A percentile compares a stretch with the other conserved stretches of the same genome.
These are phyloP conservation scores for Bombycilla garrulus DNA, from an alignment of 2,113 vertebrate species.

Conservation along the genomic window DNA sequence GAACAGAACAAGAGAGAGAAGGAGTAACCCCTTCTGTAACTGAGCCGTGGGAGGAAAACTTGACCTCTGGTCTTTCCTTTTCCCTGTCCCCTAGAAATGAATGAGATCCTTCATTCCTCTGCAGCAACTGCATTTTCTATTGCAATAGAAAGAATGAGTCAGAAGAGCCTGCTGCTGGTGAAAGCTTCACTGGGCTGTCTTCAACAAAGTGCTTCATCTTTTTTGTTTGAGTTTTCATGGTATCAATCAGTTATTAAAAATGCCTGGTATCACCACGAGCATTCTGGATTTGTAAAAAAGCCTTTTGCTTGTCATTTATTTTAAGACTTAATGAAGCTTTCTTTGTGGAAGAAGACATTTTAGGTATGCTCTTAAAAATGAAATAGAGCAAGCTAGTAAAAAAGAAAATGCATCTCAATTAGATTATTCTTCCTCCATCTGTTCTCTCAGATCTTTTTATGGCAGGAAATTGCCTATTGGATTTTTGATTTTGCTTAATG, in stretches of 20 bases:
- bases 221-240: background rate
- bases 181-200: background rate
- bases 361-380: constrained; percentile 7
- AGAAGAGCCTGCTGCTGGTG: constrained; percentile 24
- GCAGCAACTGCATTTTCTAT: background rate
- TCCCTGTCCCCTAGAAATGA: background rate
- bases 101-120: constrained; percentile 40
- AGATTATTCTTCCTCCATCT: constrained; percentile 48
- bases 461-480: constrained; percentile 55
- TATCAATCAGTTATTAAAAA: background rate
- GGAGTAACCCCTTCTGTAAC: background rate
- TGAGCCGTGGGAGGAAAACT: background rate
- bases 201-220: background rate
- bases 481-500: constrained; percentile 57
- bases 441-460: constrained; percentile 37
- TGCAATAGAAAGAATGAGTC: constrained; percentile 11
- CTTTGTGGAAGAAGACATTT: background rate
- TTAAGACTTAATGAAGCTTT: constrained; percentile 11
- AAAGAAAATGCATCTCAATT: constrained; percentile 48
- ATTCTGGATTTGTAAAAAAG: background rate
- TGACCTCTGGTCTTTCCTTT: background rate
- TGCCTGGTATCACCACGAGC: background rate
- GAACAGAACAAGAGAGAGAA: background rate
- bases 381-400: constrained; percentile 4
- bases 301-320: constrained; percentile 18